phyloP scores from a whole-genome alignment of 2,113 vertebrate species.

The Ceratotherium simum region DNA sequence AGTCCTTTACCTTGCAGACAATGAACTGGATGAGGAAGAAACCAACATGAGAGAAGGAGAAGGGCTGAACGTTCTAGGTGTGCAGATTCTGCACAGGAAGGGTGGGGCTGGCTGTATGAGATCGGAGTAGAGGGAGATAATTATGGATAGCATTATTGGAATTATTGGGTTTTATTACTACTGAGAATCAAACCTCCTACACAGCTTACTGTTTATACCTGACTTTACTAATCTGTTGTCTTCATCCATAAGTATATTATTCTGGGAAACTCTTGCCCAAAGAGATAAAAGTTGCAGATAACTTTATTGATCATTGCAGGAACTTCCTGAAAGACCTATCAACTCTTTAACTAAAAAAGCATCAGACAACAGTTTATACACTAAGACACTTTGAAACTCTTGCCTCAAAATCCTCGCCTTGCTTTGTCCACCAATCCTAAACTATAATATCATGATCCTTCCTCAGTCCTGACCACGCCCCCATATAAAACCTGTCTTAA shows the following conservation, averaged over 20 bases:
- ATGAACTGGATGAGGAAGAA: background rate
- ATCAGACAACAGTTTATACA: background rate
- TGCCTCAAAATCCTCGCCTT: background rate
- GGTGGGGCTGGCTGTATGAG: background rate
- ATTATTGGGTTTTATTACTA: background rate
- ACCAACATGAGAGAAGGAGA: background rate
- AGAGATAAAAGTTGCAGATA: background rate
- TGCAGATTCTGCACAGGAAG: background rate
- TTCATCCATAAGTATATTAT: background rate
- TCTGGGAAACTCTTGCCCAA: background rate
- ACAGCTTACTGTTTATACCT: background rate
- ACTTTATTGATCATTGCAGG: background rate
- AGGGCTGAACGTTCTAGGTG: background rate
- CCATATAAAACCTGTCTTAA: background rate
- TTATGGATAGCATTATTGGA: background rate
- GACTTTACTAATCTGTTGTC: background rate
- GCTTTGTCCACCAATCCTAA: background rate
- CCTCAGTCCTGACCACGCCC: background rate
- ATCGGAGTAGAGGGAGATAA: background rate
- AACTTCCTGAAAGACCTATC: background rate
- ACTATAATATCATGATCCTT: background rate
- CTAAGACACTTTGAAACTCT: background rate
- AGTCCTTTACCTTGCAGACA: background rate
- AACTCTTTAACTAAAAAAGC: constrained; percentile 9
- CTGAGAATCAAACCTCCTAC: background rate